A percentile compares a stretch with the other conserved stretches of the same genome.
phyloP scores from a whole-genome alignment of 2,888 invertebrate species.

The Stenurella melanura region DNA sequence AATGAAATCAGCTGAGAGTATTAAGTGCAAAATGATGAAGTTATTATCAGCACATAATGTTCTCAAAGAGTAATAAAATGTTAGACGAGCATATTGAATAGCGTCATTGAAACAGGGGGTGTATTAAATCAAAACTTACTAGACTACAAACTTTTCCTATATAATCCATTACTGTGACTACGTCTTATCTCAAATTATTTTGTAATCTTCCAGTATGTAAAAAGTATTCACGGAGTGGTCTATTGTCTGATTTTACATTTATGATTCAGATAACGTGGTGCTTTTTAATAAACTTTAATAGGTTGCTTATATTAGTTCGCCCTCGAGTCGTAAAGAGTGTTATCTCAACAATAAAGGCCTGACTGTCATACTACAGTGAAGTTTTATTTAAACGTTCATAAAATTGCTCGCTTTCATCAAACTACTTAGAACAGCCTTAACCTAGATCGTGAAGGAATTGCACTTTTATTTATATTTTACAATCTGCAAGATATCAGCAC shows the following conservation, averaged over 20 bases:
- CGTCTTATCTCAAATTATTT: background rate
- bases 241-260: background rate
- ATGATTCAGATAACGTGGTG: background rate
- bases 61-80: too few relatives aligned
- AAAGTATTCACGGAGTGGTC: background rate
- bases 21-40: too few relatives aligned
- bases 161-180: background rate
- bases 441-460: too few relatives aligned
- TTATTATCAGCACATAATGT: too few relatives aligned
- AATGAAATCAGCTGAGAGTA: too few relatives aligned
- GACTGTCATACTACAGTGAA: background rate
- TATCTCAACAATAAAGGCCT: background rate
- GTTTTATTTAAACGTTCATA: background rate
- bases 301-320: background rate
- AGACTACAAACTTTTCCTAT: too few relatives aligned
- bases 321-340: background rate
- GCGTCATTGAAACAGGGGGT: too few relatives aligned
- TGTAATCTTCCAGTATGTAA: background rate
- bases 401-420: background rate
- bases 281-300: background rate
- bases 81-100: too few relatives aligned
- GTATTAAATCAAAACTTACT: too few relatives aligned
- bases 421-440: background rate
- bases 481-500: too few relatives aligned
- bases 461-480: too few relatives aligned